Conservation (phyloP, 2,113 vertebrate genomes). For the Pleuronectes platessa region DNA sequence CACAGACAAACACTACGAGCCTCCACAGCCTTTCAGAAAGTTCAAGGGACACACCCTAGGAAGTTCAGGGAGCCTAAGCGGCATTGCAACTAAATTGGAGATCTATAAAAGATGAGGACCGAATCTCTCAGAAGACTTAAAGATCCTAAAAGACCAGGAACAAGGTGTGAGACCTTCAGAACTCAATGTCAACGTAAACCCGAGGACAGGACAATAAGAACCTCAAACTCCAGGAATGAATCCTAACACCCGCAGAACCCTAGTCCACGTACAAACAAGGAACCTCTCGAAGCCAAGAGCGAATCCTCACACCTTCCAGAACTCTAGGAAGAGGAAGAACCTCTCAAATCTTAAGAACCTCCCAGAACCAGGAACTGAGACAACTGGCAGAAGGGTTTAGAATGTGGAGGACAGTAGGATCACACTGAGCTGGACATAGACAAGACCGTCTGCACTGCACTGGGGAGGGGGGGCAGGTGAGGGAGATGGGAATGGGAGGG, state of each 20-base stretch:
- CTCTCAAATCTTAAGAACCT: background rate
- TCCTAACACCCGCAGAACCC: background rate
- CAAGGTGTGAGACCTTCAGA: background rate
- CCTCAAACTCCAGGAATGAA: background rate
- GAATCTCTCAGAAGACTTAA: background rate
- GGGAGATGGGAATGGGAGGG: background rate
- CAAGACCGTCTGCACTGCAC: constrained; percentile 61
- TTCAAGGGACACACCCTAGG: background rate
- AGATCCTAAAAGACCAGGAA: background rate
- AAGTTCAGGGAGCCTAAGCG: background rate
- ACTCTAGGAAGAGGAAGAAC: background rate
- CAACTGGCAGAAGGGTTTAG: constrained; percentile 71
- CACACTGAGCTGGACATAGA: constrained; percentile 67
- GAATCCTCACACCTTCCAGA: constrained; percentile 1
- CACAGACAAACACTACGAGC: background rate
- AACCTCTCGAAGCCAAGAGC: background rate
- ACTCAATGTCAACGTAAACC: background rate
- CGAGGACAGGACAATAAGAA: background rate
- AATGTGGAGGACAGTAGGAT: constrained; percentile 57
- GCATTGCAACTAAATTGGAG: background rate
- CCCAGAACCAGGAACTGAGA: constrained; percentile 73
- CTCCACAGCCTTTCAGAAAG: background rate
- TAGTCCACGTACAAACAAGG: background rate
- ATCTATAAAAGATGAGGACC: background rate
- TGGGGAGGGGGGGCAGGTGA: constrained; percentile 31